Evolutionary conservation across 2,113 vertebrate genomes (phyloP).

Genomic region (Neolamprologus hecqui): DNA sequence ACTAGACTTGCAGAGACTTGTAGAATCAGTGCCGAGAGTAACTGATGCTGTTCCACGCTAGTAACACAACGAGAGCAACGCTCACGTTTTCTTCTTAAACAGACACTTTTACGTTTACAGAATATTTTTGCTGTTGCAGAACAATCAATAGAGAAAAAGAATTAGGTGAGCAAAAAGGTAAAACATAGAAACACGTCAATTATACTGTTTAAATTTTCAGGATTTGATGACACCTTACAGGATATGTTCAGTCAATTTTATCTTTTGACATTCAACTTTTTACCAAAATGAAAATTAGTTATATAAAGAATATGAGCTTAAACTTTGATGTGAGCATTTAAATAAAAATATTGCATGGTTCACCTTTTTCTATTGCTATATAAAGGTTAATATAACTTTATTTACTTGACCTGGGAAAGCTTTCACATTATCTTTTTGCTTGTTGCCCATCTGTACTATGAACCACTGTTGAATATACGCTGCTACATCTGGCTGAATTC

Average conservation of each 20-base stretch:
- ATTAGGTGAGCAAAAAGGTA: background rate
- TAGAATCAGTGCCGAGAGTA: background rate
- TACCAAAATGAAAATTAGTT: background rate
- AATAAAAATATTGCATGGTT: background rate
- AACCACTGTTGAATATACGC: background rate
- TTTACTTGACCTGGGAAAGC: background rate
- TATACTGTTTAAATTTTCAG: background rate
- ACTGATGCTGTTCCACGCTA: background rate
- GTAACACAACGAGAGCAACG: background rate
- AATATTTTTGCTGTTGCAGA: background rate
- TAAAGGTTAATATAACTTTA: background rate
- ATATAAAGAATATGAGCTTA: background rate
- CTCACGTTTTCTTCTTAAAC: background rate
- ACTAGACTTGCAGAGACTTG: background rate
- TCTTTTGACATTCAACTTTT: background rate
- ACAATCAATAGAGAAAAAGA: background rate
- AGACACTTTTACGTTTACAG: background rate
- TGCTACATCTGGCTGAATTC: background rate
- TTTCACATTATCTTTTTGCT: background rate
- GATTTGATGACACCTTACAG: background rate
- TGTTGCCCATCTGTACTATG: background rate
- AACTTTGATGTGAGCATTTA: background rate
- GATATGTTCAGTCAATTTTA: background rate
- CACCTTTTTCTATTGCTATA: background rate
- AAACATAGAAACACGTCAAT: background rate